Base-by-base conservation (phyloP, 2,113 vertebrate species). In the Rhynchomys soricoides region DNA sequence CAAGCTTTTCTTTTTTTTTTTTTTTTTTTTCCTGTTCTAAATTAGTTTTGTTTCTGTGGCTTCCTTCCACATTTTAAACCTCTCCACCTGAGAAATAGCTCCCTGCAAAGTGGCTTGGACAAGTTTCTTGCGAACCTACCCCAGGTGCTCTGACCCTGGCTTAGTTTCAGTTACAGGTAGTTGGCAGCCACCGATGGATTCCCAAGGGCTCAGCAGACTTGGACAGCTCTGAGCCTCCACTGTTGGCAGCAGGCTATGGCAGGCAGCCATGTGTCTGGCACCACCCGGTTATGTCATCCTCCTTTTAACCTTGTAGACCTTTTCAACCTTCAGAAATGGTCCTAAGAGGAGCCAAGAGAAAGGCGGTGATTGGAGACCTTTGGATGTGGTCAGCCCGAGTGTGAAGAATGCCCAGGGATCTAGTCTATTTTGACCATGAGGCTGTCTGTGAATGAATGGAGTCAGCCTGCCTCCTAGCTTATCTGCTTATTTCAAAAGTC, bases 401-500 rank as follows among this genome's bases (percentile, higher is more conserved):
- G 29, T 74, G 89, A 70, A 96, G 97, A 98, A 97, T 97, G 97
- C 96, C 96, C 97, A 86, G 75, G 71, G 89, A 74, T 86, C 98
- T 98, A 97, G 96, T 97, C 97, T 94, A 89, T 98, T 98, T 98
- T 97, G 97, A 57, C 98, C 97, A 97, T 95, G 97, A 98, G 93
- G 70, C 95, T 97, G 94, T 93, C 95, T 97, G 85, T 70, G 31
- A 66, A 45, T 91, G 96, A 98, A 98, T 91, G 96, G 89, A 97
- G 70, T 94, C 87, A 13, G 95, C 83, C 96, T 97, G 95, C 96
- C 86, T 97, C 95, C 98, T 95, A 97, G 96, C 94, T 97, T 98
- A 97, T 97, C 96, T 98, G 96, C 74, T 94, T 96, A 94, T 98
- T 98, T 95, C 95, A 94, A 98, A 98, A 97, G 95, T 96, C 98